phyloP scores from a whole-genome alignment of 2,113 vertebrate species.

The Murina feae region DNA sequence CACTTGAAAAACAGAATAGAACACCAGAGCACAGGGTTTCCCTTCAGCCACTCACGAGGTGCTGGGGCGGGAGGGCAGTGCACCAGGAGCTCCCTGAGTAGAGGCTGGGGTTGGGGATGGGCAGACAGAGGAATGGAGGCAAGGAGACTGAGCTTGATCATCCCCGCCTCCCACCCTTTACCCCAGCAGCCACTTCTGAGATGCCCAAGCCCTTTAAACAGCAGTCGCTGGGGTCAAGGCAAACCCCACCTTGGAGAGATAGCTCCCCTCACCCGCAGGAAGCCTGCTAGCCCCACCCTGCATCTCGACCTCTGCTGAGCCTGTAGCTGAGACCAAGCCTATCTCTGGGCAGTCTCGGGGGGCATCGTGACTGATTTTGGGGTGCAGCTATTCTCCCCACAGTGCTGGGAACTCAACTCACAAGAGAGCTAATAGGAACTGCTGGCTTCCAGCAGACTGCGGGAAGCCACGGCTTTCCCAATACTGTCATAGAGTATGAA shows the following conservation, averaged over 20 bases:
- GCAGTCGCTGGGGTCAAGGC: too few relatives aligned
- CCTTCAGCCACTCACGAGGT: background rate
- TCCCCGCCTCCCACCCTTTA: background rate
- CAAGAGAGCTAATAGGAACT: background rate
- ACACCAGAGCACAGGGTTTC: background rate
- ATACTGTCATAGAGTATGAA: too few relatives aligned
- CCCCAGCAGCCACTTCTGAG: background rate
- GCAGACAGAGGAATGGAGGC: background rate
- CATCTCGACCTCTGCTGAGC: too few relatives aligned
- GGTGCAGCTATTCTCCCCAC: background rate
- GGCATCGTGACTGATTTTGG: background rate
- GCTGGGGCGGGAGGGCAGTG: background rate
- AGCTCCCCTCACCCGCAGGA: too few relatives aligned
- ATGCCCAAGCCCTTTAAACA: too few relatives aligned
- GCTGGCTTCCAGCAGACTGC: too few relatives aligned
- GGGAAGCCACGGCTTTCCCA: too few relatives aligned
- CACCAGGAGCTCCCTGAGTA: background rate
- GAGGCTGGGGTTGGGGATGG: background rate
- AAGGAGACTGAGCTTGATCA: background rate
- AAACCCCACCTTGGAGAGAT: too few relatives aligned
- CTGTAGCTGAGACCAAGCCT: too few relatives aligned
- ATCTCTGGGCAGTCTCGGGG: background rate
- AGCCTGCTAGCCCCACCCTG: too few relatives aligned
- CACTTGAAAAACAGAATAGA: background rate
- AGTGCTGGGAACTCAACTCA: background rate